Evolutionary conservation across 92 coral and sea anemone genomes (phyloP).

Genomic region (Parazoanthus swiftii): DNA sequence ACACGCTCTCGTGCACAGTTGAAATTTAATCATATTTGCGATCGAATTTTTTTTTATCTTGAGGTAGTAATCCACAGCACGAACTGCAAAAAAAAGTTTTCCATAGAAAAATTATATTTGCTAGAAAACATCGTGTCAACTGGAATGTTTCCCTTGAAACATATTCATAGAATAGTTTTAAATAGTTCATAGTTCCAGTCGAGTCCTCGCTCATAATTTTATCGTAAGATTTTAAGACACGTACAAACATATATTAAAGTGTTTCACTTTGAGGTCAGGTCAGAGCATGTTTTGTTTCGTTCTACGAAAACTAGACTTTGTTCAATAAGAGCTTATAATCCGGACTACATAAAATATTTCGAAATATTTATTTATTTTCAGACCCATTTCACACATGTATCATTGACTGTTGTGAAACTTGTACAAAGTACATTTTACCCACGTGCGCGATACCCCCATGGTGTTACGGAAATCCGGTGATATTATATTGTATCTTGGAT

Average conservation of each 20-base stretch:
- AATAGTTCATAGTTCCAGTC: background rate
- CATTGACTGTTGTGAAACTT: constrained; percentile 2
- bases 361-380: background rate
- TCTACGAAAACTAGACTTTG: background rate
- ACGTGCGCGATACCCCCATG: background rate
- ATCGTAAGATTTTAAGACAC: no score
- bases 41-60: background rate
- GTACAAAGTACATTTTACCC: constrained; percentile 11
- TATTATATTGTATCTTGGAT: background rate
- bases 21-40: background rate
- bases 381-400: background rate
- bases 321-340: no score
- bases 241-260: no score
- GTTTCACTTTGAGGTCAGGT: no score
- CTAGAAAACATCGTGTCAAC: background rate
- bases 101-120: background rate
- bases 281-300: background rate
- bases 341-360: background rate
- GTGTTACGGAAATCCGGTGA: background rate
- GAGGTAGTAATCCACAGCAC: no score
- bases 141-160: background rate
- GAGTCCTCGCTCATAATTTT: background rate
- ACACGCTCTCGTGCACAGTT: background rate
- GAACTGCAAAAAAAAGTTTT: no score
- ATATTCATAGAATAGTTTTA: no score